A percentile compares a stretch with the other conserved stretches of the same genome.
Evolutionary conservation across 2,888 invertebrate genomes (phyloP).

Genomic region (Parnassius apollo): DNA sequence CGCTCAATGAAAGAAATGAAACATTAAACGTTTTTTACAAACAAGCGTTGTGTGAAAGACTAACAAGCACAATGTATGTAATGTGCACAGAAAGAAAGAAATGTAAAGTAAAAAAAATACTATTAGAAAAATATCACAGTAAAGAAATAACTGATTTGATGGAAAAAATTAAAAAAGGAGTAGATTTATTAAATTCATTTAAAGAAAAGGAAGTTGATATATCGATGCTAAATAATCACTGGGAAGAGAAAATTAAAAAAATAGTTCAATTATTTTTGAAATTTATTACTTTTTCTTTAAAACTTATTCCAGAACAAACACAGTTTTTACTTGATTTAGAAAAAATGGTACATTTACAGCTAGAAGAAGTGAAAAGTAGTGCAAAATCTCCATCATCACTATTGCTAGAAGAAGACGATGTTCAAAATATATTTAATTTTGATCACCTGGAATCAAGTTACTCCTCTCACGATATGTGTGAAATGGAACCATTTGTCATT

Average conservation of each 20-base stretch:
- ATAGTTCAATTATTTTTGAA: slow-evolving; percentile 65
- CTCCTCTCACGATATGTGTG: slow-evolving; percentile 36
- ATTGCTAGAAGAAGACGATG: slow-evolving; percentile 50
- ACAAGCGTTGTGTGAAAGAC: slow-evolving; percentile 58
- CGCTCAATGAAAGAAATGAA: slow-evolving; percentile 58
- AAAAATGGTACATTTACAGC: slow-evolving; percentile 66
- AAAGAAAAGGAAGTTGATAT: slow-evolving; percentile 47
- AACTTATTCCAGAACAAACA: slow-evolving; percentile 68
- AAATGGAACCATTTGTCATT: slow-evolving; percentile 57
- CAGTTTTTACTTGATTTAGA: slow-evolving; percentile 67
- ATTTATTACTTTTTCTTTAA: slow-evolving; percentile 66
- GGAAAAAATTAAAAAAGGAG: slow-evolving; percentile 51
- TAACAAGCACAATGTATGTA: slow-evolving; percentile 67
- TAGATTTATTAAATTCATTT: slow-evolving; percentile 46
- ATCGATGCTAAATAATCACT: slow-evolving; percentile 55
- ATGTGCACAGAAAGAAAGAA: slow-evolving; percentile 70
- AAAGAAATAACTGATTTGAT: slow-evolving; percentile 52
- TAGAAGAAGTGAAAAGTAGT: slow-evolving; percentile 64
- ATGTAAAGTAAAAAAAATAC: slow-evolving; percentile 62
- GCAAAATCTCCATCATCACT: slow-evolving; percentile 45
- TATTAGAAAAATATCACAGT: slow-evolving; percentile 55
- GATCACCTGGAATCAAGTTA: slow-evolving; percentile 34
- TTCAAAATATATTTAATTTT: slow-evolving; percentile 46
- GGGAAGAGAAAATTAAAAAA: slow-evolving; percentile 66
- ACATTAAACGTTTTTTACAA: slow-evolving; percentile 57